Percentiles rank a stretch among this genome's conserved stretches.
phyloP scores from a whole-genome alignment of 35 echinoderm and acorn worm species.

The Chiridota heheva region DNA sequence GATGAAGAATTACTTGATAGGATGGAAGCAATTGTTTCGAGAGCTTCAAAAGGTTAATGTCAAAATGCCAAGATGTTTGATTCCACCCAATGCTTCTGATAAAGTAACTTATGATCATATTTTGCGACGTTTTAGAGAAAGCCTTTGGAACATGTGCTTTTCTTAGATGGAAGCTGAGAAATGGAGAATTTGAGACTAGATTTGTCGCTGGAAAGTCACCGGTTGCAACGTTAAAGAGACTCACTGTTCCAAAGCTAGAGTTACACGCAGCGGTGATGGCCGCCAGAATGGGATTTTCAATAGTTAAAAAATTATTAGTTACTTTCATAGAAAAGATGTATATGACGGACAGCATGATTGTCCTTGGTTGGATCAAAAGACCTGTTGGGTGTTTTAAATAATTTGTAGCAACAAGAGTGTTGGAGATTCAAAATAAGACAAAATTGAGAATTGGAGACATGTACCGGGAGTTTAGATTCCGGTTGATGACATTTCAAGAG shows the following conservation, averaged over 20 bases:
- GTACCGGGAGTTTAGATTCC: constrained; percentile 8
- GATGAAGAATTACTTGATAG: constrained; percentile 16
- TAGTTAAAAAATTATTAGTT: constrained; percentile 8
- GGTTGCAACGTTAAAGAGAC: constrained; percentile 45
- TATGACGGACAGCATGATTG: constrained; percentile 46
- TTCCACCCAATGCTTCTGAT: background rate
- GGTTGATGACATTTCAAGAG: constrained; percentile 35
- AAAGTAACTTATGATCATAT: background rate
- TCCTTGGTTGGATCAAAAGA: constrained; percentile 25
- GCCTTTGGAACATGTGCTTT: constrained; percentile 35
- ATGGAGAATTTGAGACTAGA: constrained; percentile 3
- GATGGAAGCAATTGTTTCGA: constrained; percentile 26
- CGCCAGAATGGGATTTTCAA: background rate
- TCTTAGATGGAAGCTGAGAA: constrained; percentile 1
- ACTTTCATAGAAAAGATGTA: background rate
- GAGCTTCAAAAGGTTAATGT: constrained; percentile 30
- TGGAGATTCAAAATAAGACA: constrained; percentile 48
- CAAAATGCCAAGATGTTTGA: constrained; percentile 34
- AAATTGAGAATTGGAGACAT: background rate
- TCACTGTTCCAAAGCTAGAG: constrained; percentile 52
- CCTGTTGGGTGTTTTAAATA: constrained; percentile 12
- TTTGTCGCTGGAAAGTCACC: constrained; percentile 37
- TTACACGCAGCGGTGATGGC: constrained; percentile 50
- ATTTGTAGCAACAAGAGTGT: constrained; percentile 26
- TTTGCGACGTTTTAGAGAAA: constrained; percentile 31